These are phyloP conservation scores for Stichopus chloronotus DNA, from an alignment of 35 echinoderm and acorn worm species.

Conservation along the genomic window DNA sequence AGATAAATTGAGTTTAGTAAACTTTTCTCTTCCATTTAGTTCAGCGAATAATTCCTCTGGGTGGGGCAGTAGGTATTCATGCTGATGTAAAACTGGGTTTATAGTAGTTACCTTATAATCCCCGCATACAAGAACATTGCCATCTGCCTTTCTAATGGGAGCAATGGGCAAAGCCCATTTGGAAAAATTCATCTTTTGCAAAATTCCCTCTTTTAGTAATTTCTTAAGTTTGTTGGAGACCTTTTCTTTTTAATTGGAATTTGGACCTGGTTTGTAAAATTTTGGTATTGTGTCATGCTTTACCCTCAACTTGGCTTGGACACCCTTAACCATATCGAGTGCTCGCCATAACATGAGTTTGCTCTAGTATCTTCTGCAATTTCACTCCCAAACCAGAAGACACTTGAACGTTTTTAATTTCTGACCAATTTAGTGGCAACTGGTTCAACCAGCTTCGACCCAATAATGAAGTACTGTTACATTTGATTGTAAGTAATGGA, in stretches of 20 bases:
- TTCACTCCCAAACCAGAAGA: not conserved
- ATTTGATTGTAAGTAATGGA: conserved; percentile 26
- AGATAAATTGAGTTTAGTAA: not conserved
- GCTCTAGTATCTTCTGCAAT: not conserved
- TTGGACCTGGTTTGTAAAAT: conserved; percentile 37
- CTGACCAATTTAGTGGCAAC: conserved; percentile 5
- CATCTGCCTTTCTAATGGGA: conserved; percentile 33
- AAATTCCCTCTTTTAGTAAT: not conserved
- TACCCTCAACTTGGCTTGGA: conserved; percentile 3
- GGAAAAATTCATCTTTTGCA: not conserved
- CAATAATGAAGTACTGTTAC: conserved; percentile 20
- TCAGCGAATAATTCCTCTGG: not conserved
- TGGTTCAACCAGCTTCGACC: conserved; percentile 7
- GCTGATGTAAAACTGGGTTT: conserved; percentile 33
- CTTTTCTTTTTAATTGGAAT: conserved; percentile 37
- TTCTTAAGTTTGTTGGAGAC: not conserved
- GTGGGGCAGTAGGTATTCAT: not conserved
- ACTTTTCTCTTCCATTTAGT: not conserved
- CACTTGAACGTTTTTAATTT: not conserved
- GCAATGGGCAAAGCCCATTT: conserved; percentile 29
- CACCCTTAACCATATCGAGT: not conserved
- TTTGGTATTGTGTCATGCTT: conserved; percentile 12
- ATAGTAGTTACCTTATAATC: conserved; percentile 41
- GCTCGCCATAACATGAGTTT: not conserved
- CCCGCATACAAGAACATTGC: not conserved